Evolutionary conservation across 2,797 vertebrate genomes (phyloP).

Genomic region (Notolepis coatsorum): DNA sequence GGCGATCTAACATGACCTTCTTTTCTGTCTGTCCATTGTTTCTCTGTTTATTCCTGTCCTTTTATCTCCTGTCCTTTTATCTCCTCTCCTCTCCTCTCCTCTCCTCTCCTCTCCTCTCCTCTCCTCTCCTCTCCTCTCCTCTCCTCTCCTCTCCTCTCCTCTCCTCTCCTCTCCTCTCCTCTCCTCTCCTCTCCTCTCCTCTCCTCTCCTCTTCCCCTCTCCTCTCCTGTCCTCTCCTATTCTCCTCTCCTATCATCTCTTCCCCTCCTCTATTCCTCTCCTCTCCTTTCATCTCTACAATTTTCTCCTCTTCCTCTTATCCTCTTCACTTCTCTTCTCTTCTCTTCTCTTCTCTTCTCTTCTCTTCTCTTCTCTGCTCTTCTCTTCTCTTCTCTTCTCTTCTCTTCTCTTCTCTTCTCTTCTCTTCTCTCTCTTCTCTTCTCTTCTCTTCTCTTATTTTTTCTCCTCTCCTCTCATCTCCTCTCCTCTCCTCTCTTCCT

Average conservation of each 20-base stretch:
- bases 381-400: slow-evolving; percentile 70
- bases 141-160: slow-evolving; percentile 26
- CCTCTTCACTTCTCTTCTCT: slow-evolving; percentile 59
- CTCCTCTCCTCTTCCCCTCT: slow-evolving; percentile 49
- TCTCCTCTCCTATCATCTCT: too few species aligned
- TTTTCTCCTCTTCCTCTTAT: slow-evolving; percentile 85
- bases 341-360: slow-evolving; percentile 24
- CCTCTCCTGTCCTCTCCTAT: slow-evolving; percentile 82
- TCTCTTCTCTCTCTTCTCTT: slow-evolving; percentile 79
- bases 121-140: slow-evolving; percentile 35
- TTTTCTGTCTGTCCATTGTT: slow-evolving; percentile 77
- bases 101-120: too few species aligned
- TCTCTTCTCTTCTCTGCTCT: slow-evolving; percentile 27
- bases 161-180: too few species aligned
- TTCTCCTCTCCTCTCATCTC: not conserved
- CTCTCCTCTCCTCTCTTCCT: slow-evolving; percentile 64
- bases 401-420: slow-evolving; percentile 53
- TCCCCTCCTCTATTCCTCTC: not conserved
- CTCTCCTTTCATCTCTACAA: slow-evolving; percentile 52
- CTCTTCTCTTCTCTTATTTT: slow-evolving; percentile 85
- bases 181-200: slow-evolving; percentile 13
- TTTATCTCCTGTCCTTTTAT: slow-evolving; percentile 58
- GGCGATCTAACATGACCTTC: slow-evolving; percentile 86
- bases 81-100: slow-evolving; percentile 73
- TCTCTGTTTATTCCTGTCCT: slow-evolving; percentile 70